Base-by-base conservation (phyloP, 2,797 vertebrate species). In the Trachurus trachurus region DNA sequence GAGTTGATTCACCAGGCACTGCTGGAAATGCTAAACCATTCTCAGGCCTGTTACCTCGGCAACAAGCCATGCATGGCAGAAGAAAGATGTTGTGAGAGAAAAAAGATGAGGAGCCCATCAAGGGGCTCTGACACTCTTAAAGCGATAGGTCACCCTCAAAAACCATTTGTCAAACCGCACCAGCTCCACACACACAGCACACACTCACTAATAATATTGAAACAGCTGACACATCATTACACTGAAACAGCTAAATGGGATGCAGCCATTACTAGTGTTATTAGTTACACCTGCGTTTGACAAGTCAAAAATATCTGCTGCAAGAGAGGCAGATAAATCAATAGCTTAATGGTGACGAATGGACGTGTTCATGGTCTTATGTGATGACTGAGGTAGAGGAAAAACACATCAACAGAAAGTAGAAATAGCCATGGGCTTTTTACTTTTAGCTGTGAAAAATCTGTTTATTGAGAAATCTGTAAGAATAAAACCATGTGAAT, bases 11-110 rank as follows among this genome's bases (percentile, higher is more conserved):
- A 81, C 78, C 76, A 80, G 82, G 71, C 84, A 64, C 44, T 65
- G 83, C 78, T 89, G 85, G 76, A 88, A 89, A 90, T 78, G 82
- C 84, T 74, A 76, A 85, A 84, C 77, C 76, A 44, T 83, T 86
- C 84, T 90, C 66, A 42, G 85, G 86, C 87, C 90, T 77, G 93
- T 94, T 94, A 90, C 93, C 93, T 86, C 85, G 88, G 93, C 93
- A 94, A 94, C 93, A 92, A 92, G 91, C 89, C 83, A 84, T 88
- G 87, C 88, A 83, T 58, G 88, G 88, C 79, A 86, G 82, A 88
- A 88, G 83, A 88, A 87, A 86, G 84, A 89, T 88, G 86, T 83
- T 85, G 81, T 59, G 85, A 77, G 81, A 82, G 89, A 81, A 70
- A 84, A 89, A 87, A 89, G 78, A 89, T 84, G 93, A 92, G 81